phyloP scores from a whole-genome alignment of 1,140 invertebrate genomes.

The Manduca sexta region DNA sequence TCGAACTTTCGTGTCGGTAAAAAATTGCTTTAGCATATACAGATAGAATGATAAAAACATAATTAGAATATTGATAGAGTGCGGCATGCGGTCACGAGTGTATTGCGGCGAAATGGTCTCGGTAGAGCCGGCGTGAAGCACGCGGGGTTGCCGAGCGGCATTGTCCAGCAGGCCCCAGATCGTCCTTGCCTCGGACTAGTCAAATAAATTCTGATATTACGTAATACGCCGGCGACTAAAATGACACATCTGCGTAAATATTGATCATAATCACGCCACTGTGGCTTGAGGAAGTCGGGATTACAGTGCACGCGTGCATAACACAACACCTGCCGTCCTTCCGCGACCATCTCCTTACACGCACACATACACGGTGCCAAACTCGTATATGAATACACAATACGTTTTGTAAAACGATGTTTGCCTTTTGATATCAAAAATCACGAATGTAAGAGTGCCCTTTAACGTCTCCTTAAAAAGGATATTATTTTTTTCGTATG shows the following conservation, averaged over 20 bases:
- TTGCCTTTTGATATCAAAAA: too few relatives aligned
- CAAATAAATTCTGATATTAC: conserved; percentile 46
- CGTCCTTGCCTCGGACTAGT: conserved; percentile 44
- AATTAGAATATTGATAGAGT: neutral
- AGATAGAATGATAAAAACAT: too few relatives aligned
- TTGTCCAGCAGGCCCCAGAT: conserved; percentile 19
- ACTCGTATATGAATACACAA: conserved; percentile 3
- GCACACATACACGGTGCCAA: neutral
- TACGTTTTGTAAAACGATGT: too few relatives aligned
- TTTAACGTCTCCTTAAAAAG: too few relatives aligned
- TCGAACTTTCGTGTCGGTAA: neutral
- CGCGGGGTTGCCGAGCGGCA: conserved; percentile 30
- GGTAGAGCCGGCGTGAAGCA: conserved; percentile 6
- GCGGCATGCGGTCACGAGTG: neutral
- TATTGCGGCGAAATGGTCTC: neutral
- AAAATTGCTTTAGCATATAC: too few relatives aligned
- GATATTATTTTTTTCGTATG: too few relatives aligned
- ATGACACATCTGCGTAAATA: conserved; percentile 59
- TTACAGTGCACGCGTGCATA: conserved; percentile 39
- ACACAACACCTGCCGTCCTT: conserved; percentile 28
- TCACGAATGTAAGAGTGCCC: too few relatives aligned
- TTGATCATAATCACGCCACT: conserved; percentile 62
- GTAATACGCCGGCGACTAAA: conserved; percentile 37
- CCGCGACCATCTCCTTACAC: neutral
- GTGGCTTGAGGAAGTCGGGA: conserved; percentile 28